These are phyloP conservation scores for Furcula furcula DNA, from an alignment of 2,888 invertebrate genomes.

Conservation along the genomic window DNA sequence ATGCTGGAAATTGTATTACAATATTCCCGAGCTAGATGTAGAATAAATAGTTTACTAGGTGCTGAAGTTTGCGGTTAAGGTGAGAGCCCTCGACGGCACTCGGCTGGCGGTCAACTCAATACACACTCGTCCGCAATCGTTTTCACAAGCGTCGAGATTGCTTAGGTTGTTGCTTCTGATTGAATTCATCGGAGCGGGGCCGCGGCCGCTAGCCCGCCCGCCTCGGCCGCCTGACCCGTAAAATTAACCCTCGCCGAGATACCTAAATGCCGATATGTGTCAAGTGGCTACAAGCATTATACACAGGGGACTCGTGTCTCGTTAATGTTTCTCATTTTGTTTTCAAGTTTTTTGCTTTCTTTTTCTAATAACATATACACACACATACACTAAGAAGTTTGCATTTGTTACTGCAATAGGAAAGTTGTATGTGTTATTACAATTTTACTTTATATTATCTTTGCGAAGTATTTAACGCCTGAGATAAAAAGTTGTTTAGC, in stretches of 20 bases:
- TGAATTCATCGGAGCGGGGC: conserved; percentile 59
- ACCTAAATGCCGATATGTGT: conserved; percentile 58
- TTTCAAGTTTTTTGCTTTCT: no score
- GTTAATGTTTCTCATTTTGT: conserved; percentile 12
- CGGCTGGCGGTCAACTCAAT: conserved; percentile 63
- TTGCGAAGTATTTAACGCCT: no score
- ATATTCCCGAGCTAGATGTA: conserved; percentile 31
- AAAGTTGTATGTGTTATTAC: no score
- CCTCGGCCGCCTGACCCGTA: conserved; percentile 51
- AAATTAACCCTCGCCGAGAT: conserved; percentile 64
- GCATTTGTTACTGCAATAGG: no score
- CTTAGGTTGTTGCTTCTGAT: conserved; percentile 75
- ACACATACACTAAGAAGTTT: no score
- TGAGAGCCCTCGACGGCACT: conserved; percentile 54
- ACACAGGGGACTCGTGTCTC: conserved; percentile 26
- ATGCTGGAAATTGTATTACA: conserved; percentile 31
- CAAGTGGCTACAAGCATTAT: conserved; percentile 48
- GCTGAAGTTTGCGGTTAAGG: conserved; percentile 43
- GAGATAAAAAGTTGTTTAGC: no score
- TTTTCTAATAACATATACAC: no score
- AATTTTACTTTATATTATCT: no score
- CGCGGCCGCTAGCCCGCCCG: conserved; percentile 25
- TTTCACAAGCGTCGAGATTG: conserved; percentile 64
- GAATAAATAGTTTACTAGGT: conserved; percentile 48
- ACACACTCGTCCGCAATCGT: conserved; percentile 67